A percentile compares a stretch with the other conserved stretches of the same genome.
Conservation (phyloP, 2,113 vertebrate genomes). For the Nannospalax galili region DNA sequence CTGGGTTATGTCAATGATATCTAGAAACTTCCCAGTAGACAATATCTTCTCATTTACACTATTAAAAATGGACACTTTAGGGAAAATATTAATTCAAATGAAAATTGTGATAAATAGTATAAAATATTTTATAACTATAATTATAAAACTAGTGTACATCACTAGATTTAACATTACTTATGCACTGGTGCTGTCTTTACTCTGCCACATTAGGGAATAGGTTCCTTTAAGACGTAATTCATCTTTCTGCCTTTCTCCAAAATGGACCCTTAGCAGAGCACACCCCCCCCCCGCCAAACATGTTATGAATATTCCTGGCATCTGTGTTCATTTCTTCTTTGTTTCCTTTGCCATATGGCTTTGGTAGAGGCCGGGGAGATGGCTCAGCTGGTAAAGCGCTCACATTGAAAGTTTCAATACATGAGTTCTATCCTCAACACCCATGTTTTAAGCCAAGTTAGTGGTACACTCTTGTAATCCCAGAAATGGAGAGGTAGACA, state of each 20-base stretch:
- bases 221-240: not conserved
- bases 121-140: not conserved
- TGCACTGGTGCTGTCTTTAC: not conserved
- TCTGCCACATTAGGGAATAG: not conserved
- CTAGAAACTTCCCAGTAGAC: not conserved
- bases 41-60: not conserved
- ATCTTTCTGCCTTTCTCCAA: not conserved
- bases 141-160: not conserved
- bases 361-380: too few species aligned
- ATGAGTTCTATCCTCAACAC: not conserved
- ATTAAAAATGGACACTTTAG: not conserved
- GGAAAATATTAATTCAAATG: not conserved
- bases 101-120: not conserved
- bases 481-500: not conserved
- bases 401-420: too few species aligned
- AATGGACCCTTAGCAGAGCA: not conserved
- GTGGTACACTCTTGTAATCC: not conserved
- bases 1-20: not conserved
- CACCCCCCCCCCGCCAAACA: not conserved
- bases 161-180: not conserved
- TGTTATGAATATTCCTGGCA: rapidly evolving
- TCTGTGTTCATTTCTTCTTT: not conserved
- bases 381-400: not conserved
- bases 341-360: not conserved
- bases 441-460: not conserved